Conservation (phyloP, 2,888 invertebrate genomes). For the Zootermopsis nevadensis region DNA sequence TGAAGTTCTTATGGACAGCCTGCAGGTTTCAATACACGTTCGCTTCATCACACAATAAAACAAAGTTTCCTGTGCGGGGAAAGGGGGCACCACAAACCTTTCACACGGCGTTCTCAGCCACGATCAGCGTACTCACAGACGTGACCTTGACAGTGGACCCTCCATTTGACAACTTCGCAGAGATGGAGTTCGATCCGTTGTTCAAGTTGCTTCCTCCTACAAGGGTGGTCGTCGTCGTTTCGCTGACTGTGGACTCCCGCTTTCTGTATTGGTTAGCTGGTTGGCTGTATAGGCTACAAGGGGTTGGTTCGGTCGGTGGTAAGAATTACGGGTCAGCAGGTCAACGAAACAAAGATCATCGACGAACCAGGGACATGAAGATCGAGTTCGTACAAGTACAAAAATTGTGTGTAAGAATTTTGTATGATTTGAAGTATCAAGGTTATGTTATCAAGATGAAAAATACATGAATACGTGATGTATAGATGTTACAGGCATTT, state of each 20-base stretch:
- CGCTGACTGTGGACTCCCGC: conserved; percentile 82
- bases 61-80: neutral
- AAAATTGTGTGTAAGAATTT: neutral
- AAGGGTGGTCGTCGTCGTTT: conserved; percentile 82
- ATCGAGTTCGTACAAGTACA: neutral
- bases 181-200: conserved; percentile 27
- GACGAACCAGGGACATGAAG: neutral
- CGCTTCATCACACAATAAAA: neutral
- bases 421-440: neutral
- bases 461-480: neutral
- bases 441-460: neutral
- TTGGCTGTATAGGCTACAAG: conserved; percentile 76
- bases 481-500: too few relatives aligned
- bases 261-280: conserved; percentile 74
- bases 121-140: conserved; percentile 36
- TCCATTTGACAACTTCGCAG: conserved; percentile 21
- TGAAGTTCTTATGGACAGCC: conserved; percentile 27
- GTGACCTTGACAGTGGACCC: conserved; percentile 20
- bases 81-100: neutral
- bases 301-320: neutral
- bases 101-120: conserved; percentile 52
- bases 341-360: too few relatives aligned
- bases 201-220: conserved; percentile 65
- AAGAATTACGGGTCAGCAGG: too few relatives aligned
- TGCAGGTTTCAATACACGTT: neutral